Percentiles rank a stretch among this genome's conserved stretches.
Conservation (phyloP, 2,797 vertebrate genomes). For the Lycodopsis pacificus region DNA sequence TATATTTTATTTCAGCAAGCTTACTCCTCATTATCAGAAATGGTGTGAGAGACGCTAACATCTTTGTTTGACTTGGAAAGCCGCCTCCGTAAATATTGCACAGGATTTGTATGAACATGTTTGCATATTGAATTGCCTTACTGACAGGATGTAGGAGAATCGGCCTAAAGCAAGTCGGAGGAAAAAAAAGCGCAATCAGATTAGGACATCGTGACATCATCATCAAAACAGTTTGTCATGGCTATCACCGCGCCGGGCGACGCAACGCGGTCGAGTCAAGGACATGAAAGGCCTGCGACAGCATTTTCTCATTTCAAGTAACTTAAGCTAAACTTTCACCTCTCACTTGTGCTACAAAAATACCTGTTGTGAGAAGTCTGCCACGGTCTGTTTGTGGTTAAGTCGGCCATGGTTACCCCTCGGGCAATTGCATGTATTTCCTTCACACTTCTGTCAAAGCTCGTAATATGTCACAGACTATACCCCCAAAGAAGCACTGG, state of each 20-base stretch:
- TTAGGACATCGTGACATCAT: conserved; percentile 84
- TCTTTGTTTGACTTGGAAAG: conserved; percentile 25
- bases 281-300: conserved; percentile 85
- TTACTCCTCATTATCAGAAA: neutral
- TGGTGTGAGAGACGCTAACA: conserved; percentile 1
- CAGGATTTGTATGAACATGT: conserved; percentile 31
- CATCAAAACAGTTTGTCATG: conserved; percentile 84
- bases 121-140: conserved; percentile 60
- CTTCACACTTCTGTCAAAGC: conserved; percentile 85
- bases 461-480: conserved; percentile 82
- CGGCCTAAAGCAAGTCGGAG: conserved; percentile 77
- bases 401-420: conserved; percentile 76
- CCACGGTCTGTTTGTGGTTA: conserved; percentile 87
- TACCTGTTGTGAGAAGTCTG: conserved; percentile 82
- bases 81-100: conserved; percentile 19
- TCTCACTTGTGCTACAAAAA: conserved; percentile 74
- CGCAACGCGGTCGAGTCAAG: conserved; percentile 62
- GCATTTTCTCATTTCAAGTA: conserved; percentile 88
- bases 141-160: conserved; percentile 78
- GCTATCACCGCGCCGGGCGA: conserved; percentile 65
- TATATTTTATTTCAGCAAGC: neutral
- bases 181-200: conserved; percentile 80
- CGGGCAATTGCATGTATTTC: conserved; percentile 81
- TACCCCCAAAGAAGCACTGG: conserved; percentile 60
- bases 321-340: conserved; percentile 84